A percentile compares a stretch with the other conserved stretches of the same genome.
Conservation (phyloP, 64 coral and sea anemone species). For the Cladopsammia gracilis region DNA sequence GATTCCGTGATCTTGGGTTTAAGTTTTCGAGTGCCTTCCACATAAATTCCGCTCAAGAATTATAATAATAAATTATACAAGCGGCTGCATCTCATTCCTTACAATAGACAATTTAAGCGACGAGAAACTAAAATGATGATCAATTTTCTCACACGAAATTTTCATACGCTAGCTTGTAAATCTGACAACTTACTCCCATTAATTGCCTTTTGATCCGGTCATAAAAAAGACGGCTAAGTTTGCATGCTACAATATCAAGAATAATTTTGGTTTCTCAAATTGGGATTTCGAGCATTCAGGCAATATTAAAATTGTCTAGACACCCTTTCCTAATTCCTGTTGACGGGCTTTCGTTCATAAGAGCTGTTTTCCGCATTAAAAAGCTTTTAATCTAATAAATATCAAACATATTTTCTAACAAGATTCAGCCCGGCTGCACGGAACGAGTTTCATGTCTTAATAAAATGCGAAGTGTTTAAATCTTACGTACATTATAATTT, state of each 20-base stretch:
- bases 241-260: background rate
- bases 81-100: background rate
- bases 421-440: background rate
- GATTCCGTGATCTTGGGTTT: constrained; percentile 7
- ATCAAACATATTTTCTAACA: background rate
- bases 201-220: too few species aligned
- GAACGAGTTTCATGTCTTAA: background rate
- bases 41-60: constrained; percentile 6
- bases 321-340: background rate
- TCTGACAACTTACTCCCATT: background rate
- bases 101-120: background rate
- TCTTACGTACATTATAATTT: too few species aligned
- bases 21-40: background rate
- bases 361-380: constrained; percentile 11
- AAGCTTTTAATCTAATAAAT: constrained; percentile 24
- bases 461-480: too few species aligned
- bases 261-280: background rate
- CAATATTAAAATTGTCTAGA: constrained; percentile 14
- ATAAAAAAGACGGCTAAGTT: too few species aligned
- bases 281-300: background rate
- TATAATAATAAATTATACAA: constrained; percentile 46
- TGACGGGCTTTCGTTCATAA: background rate
- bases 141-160: background rate
- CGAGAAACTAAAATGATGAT: background rate
- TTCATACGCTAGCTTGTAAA: background rate